These are phyloP conservation scores for Scaeva pyrastri DNA, from an alignment of 2,888 invertebrate genomes.

Conservation along the genomic window DNA sequence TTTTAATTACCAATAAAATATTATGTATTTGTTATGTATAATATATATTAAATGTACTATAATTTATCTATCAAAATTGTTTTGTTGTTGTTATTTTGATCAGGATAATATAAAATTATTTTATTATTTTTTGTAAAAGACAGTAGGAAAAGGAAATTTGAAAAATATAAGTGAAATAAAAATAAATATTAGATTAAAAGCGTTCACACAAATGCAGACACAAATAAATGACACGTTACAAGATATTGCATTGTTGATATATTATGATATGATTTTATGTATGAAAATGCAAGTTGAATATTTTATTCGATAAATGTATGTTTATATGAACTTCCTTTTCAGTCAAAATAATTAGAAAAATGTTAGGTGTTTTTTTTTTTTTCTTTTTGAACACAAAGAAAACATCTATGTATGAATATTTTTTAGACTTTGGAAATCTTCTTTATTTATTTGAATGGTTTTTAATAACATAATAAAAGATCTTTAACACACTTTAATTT, in stretches of 20 bases:
- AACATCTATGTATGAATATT: too few relatives aligned
- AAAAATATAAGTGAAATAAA: not conserved
- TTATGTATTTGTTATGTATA: slow-evolving; percentile 36
- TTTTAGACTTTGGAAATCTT: too few relatives aligned
- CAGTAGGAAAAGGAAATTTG: not conserved
- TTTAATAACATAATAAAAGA: too few relatives aligned
- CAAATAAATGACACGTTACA: slow-evolving; percentile 39
- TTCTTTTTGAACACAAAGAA: too few relatives aligned
- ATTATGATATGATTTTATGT: slow-evolving; percentile 59
- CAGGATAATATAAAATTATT: slow-evolving; percentile 10
- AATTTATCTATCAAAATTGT: slow-evolving; percentile 70
- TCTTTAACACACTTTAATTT: too few relatives aligned
- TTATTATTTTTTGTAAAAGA: slow-evolving; percentile 14
- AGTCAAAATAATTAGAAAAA: not conserved
- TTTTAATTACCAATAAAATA: slow-evolving; percentile 61
- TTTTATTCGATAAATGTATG: not conserved
- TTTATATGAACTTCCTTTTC: not conserved
- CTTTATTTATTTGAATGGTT: too few relatives aligned
- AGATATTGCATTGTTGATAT: slow-evolving; percentile 38
- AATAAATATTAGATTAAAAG: slow-evolving; percentile 4
- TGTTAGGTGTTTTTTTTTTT: not conserved
- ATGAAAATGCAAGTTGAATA: slow-evolving; percentile 5
- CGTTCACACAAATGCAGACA: slow-evolving; percentile 15
- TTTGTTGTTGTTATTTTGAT: not conserved
- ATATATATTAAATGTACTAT: slow-evolving; percentile 62